Evolutionary conservation across 2,888 invertebrate genomes (phyloP).

Genomic region (Drosophila subquinaria): DNA sequence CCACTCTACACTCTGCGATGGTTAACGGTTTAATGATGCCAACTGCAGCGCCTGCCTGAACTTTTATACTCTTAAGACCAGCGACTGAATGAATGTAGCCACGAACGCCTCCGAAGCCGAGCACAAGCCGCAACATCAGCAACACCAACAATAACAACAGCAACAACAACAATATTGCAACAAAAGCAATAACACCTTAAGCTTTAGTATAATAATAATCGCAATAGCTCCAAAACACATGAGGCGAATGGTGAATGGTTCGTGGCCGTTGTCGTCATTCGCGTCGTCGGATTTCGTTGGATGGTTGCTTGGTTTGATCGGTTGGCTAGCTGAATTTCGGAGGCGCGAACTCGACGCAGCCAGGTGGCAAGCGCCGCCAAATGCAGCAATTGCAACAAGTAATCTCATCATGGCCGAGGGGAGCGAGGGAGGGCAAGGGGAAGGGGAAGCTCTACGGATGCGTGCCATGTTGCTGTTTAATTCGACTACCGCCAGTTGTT

Average conservation of each 20-base stretch:
- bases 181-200: slow-evolving; percentile 32
- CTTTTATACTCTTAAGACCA: slow-evolving; percentile 82
- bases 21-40: slow-evolving; percentile 86
- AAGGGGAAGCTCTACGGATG: slow-evolving; percentile 67
- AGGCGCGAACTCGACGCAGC: slow-evolving; percentile 77
- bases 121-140: slow-evolving; percentile 30
- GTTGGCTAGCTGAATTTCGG: slow-evolving; percentile 51
- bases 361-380: slow-evolving; percentile 76
- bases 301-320: slow-evolving; percentile 36
- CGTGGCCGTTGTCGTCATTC: slow-evolving; percentile 40
- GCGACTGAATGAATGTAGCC: slow-evolving; percentile 59
- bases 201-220: slow-evolving; percentile 71
- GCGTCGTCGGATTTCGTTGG: slow-evolving; percentile 39
- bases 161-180: slow-evolving; percentile 11
- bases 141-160: slow-evolving; percentile 33
- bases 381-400: slow-evolving; percentile 73
- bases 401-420: background rate
- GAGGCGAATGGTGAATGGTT: slow-evolving; percentile 75
- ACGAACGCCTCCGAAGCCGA: slow-evolving; percentile 32
- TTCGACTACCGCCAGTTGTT: slow-evolving; percentile 71
- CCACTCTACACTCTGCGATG: slow-evolving; percentile 72
- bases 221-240: slow-evolving; percentile 73
- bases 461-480: slow-evolving; percentile 78
- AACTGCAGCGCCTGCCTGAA: slow-evolving; percentile 81
- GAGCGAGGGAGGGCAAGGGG: background rate